Evolutionary conservation across 1,140 invertebrate genomes (phyloP).

Genomic region (Caerostris extrusa): DNA sequence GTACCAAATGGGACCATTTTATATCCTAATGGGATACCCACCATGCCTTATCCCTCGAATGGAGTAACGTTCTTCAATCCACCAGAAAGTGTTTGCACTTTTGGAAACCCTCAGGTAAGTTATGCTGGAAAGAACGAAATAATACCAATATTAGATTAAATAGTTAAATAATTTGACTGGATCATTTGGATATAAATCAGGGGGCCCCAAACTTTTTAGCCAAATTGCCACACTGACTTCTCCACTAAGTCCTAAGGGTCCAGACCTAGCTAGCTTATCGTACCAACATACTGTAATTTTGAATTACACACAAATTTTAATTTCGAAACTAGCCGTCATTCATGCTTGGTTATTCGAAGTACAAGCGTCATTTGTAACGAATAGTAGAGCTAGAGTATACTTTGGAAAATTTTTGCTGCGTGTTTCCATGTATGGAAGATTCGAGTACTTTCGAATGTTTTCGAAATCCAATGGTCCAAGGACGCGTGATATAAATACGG

Average conservation of each 20-base stretch:
- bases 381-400: no score
- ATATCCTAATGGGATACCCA: constrained; percentile 84
- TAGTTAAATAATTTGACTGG: background rate
- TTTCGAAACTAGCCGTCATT: no score
- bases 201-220: background rate
- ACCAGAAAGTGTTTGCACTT: constrained; percentile 75
- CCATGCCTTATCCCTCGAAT: constrained; percentile 84
- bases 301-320: no score
- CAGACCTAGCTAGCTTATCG: background rate
- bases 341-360: no score
- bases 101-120: constrained; percentile 75
- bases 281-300: background rate
- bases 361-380: no score
- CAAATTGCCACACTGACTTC: background rate
- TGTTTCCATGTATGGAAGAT: no score
- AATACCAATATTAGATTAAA: background rate
- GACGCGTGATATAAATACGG: no score
- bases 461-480: no score
- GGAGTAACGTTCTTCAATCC: constrained; percentile 84
- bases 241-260: background rate
- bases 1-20: constrained; percentile 84
- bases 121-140: background rate
- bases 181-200: background rate
- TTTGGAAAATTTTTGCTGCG: no score
- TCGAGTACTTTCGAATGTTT: no score